Conservation (phyloP, 2,888 invertebrate genomes). For the Ceraclea dissimilis region DNA sequence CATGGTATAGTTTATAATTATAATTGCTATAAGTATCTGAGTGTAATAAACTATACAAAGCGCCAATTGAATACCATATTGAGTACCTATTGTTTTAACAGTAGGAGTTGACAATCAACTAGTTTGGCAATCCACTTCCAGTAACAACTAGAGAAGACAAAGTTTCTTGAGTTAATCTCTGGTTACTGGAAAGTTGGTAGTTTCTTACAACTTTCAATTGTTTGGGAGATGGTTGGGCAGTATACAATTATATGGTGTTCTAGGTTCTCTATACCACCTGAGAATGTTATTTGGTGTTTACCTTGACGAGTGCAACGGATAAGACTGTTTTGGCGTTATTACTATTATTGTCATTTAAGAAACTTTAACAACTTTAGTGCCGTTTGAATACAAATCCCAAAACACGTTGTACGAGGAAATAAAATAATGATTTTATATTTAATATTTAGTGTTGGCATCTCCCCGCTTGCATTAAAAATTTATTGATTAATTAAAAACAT, state of each 20-base stretch:
- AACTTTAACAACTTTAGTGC: neutral
- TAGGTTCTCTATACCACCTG: neutral
- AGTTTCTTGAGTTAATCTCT: slow-evolving; percentile 20
- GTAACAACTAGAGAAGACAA: slow-evolving; percentile 4
- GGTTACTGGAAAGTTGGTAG: slow-evolving; percentile 4
- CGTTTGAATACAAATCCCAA: neutral
- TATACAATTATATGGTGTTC: slow-evolving; percentile 12
- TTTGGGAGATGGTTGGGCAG: slow-evolving; percentile 5
- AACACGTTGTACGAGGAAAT: too few species aligned
- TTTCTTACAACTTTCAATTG: slow-evolving; percentile 2
- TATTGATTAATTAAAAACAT: too few species aligned
- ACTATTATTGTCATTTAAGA: neutral
- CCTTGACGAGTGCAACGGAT: neutral
- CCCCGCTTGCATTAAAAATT: too few species aligned
- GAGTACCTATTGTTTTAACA: too few species aligned
- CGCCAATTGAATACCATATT: too few species aligned
- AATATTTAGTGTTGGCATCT: too few species aligned
- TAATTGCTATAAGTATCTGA: too few species aligned
- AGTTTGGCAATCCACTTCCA: neutral
- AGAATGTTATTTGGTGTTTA: neutral
- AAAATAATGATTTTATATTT: too few species aligned
- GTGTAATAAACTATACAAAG: too few species aligned
- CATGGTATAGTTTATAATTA: too few species aligned
- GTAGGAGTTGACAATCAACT: too few species aligned
- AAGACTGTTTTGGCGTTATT: neutral